A percentile compares a stretch with the other conserved stretches of the same genome.
Evolutionary conservation across 2,113 vertebrate genomes (phyloP).

Genomic region (Elanoides forficatus): DNA sequence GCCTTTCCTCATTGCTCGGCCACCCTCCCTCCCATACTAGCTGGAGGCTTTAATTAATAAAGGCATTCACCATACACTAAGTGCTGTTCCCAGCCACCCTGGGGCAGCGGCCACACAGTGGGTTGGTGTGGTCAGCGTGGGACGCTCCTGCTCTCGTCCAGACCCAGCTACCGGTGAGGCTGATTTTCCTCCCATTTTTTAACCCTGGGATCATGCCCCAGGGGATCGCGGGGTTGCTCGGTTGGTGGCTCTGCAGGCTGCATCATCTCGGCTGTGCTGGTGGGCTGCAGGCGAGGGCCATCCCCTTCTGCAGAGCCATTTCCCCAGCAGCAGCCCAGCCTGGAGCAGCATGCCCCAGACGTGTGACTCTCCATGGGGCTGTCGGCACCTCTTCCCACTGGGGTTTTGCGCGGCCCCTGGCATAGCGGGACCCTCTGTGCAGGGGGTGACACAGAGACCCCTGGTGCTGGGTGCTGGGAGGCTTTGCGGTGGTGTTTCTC

Average conservation of each 20-base stretch:
- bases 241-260: neutral
- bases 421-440: accelerated
- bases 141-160: neutral
- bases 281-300: neutral
- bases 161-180: neutral
- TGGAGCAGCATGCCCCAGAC: neutral
- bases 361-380: neutral
- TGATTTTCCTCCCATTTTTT: neutral
- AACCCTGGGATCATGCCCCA: neutral
- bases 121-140: neutral
- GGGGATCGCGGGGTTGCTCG: accelerated
- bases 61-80: neutral
- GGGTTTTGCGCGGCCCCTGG: accelerated
- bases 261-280: accelerated
- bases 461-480: accelerated
- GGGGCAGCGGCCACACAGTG: neutral
- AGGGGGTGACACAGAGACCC: accelerated
- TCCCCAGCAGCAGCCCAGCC: neutral
- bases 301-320: neutral
- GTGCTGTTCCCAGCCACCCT: neutral
- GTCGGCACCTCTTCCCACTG: accelerated
- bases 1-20: neutral
- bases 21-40: neutral
- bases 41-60: conserved; percentile 51
- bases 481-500: neutral